Evolutionary conservation across 1,140 invertebrate species (phyloP).

Genomic region (Brachionus plicatilis): DNA sequence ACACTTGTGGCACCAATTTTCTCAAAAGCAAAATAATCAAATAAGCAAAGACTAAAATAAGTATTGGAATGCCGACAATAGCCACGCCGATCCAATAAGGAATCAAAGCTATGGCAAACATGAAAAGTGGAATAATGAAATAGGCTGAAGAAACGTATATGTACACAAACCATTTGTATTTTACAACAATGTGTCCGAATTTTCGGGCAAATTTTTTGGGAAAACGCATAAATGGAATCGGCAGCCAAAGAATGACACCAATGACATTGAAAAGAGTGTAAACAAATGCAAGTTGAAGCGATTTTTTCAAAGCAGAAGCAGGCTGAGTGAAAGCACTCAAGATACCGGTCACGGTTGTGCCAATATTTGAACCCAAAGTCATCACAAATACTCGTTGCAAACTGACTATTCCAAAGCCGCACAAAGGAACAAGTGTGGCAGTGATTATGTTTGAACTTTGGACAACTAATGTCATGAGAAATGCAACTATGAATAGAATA

Average conservation of each 20-base stretch:
- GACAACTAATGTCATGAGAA: slow-evolving; percentile 61
- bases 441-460: slow-evolving; percentile 65
- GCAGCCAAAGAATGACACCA: slow-evolving; percentile 63
- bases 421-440: slow-evolving; percentile 63
- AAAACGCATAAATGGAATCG: slow-evolving; percentile 60
- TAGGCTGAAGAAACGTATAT: slow-evolving; percentile 60
- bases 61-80: not conserved
- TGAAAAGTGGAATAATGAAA: slow-evolving; percentile 57
- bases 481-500: slow-evolving; percentile 56
- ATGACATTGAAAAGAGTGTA: slow-evolving; percentile 64
- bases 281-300: slow-evolving; percentile 62
- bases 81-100: slow-evolving; percentile 19
- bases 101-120: slow-evolving; percentile 55
- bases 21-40: not conserved
- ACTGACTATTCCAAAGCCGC: slow-evolving; percentile 62
- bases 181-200: slow-evolving; percentile 59
- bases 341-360: slow-evolving; percentile 62
- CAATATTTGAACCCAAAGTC: slow-evolving; percentile 64
- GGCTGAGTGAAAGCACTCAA: slow-evolving; percentile 59
- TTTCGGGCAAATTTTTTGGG: slow-evolving; percentile 60
- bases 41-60: not conserved
- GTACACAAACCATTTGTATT: slow-evolving; percentile 62
- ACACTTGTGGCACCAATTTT: not conserved
- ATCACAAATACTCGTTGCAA: slow-evolving; percentile 63
- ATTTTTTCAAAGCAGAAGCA: slow-evolving; percentile 48